Conservation (phyloP, 2,888 invertebrate genomes). For the Rugalucina vietnamica region DNA sequence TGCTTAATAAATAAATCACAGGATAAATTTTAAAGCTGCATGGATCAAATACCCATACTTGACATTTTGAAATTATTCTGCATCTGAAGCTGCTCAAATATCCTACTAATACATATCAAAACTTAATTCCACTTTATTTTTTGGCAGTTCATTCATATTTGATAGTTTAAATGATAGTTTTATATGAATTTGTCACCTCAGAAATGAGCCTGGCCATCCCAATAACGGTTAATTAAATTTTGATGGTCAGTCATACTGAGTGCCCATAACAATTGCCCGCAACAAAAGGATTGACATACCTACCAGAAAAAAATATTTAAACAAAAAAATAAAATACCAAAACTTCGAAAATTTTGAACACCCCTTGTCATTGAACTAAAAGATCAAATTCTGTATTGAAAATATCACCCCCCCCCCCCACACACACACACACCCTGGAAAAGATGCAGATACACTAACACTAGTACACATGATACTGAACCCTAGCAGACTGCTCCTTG, state of each 20-base stretch:
- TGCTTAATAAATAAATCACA: background rate
- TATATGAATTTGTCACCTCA: background rate
- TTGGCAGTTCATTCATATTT: conserved; percentile 1
- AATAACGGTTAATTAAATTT: conserved; percentile 11
- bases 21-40: background rate
- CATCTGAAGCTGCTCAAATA: background rate
- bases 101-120: conserved; percentile 1
- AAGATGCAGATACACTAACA: too few species aligned
- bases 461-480: too few species aligned
- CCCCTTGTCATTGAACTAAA: too few species aligned
- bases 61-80: background rate
- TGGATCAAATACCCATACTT: background rate
- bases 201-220: background rate
- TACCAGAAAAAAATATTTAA: background rate
- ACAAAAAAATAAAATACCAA: conserved; percentile 5
- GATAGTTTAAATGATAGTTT: background rate
- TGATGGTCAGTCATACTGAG: background rate
- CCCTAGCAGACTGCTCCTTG: too few species aligned
- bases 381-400: too few species aligned
- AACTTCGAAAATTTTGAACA: too few species aligned
- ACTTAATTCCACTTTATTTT: conserved; percentile 2
- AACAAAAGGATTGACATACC: conserved; percentile 8
- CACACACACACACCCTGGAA: too few species aligned
- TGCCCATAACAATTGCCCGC: background rate
- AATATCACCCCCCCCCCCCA: too few species aligned